Percentiles rank a stretch among this genome's conserved stretches.
Evolutionary conservation across 2,797 vertebrate species (phyloP).

Genomic region (Borostomias antarcticus): DNA sequence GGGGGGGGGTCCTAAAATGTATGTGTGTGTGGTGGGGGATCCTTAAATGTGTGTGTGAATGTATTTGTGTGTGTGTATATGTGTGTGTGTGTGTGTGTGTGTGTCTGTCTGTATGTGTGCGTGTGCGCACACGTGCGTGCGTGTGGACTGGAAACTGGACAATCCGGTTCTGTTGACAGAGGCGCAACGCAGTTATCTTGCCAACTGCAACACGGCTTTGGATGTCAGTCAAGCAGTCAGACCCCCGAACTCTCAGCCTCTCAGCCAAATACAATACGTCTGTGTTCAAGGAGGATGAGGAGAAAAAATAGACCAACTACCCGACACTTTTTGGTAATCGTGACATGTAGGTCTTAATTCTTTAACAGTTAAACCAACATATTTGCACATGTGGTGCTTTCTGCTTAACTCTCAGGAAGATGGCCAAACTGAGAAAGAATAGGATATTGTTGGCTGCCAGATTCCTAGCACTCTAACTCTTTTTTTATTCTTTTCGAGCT

Average conservation of each 20-base stretch:
- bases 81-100: constrained; percentile 3
- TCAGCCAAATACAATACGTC: constrained; percentile 48
- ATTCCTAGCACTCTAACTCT: constrained; percentile 29
- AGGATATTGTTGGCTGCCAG: constrained; percentile 56
- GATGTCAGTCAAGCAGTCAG: constrained; percentile 39
- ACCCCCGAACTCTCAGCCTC: constrained; percentile 31
- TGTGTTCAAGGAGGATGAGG: constrained; percentile 15
- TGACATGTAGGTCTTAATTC: constrained; percentile 33
- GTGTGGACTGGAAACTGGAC: constrained; percentile 18
- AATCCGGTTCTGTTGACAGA: constrained; percentile 37
- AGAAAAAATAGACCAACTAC: constrained; percentile 22
- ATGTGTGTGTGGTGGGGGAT: constrained; percentile 10
- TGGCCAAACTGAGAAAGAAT: constrained; percentile 58
- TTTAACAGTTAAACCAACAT: constrained; percentile 54
- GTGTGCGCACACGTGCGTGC: not conserved
- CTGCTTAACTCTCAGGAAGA: constrained; percentile 53
- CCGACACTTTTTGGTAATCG: constrained; percentile 54
- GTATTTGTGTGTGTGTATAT: constrained; percentile 8
- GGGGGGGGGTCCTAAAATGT: not conserved
- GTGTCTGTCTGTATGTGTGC: not conserved
- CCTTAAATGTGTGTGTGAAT: constrained; percentile 4
- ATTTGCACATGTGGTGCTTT: constrained; percentile 53
- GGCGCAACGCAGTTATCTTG: constrained; percentile 27
- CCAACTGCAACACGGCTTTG: constrained; percentile 55
- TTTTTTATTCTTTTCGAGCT: constrained; percentile 60